Percentiles rank a stretch among this genome's conserved stretches.
Evolutionary conservation across 2,113 vertebrate species (phyloP).

Genomic region (Tychaedon coryphoeus): DNA sequence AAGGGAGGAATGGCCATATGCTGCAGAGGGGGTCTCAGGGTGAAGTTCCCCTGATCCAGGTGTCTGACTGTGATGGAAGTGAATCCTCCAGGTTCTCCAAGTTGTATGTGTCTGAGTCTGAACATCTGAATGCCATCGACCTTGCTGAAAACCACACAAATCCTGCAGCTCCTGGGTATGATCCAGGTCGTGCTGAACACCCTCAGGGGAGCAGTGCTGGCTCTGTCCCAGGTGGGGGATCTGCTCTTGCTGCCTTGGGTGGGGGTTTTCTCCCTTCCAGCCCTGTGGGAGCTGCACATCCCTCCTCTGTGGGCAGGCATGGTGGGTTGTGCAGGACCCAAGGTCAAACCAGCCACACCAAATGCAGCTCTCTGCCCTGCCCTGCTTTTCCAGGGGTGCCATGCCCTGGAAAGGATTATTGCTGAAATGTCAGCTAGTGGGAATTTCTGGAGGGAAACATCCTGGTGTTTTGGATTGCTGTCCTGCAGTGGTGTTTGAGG

Average conservation of each 20-base stretch:
- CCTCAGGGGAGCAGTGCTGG: not conserved
- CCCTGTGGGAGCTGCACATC: accelerated
- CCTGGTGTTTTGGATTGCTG: not conserved
- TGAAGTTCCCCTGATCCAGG: accelerated
- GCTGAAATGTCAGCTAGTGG: not conserved
- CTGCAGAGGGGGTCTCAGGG: not conserved
- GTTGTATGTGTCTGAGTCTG: not conserved
- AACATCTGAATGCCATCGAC: not conserved
- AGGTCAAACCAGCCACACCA: accelerated
- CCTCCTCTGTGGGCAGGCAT: accelerated
- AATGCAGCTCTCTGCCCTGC: not conserved
- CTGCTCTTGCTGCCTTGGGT: not conserved
- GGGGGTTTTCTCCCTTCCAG: not conserved
- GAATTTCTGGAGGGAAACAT: not conserved
- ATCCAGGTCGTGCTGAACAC: not conserved
- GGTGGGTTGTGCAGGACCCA: not conserved
- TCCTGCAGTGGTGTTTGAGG: not conserved
- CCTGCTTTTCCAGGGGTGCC: not conserved
- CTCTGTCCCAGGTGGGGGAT: not conserved
- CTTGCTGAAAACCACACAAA: not conserved
- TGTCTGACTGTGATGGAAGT: not conserved
- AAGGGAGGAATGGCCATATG: not conserved
- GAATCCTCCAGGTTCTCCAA: not conserved
- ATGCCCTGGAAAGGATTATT: not conserved
- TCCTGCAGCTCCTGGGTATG: accelerated